Percentiles rank a stretch among this genome's conserved stretches.
phyloP scores from a whole-genome alignment of 2,888 invertebrate genomes.

The Neelides folsomi region DNA sequence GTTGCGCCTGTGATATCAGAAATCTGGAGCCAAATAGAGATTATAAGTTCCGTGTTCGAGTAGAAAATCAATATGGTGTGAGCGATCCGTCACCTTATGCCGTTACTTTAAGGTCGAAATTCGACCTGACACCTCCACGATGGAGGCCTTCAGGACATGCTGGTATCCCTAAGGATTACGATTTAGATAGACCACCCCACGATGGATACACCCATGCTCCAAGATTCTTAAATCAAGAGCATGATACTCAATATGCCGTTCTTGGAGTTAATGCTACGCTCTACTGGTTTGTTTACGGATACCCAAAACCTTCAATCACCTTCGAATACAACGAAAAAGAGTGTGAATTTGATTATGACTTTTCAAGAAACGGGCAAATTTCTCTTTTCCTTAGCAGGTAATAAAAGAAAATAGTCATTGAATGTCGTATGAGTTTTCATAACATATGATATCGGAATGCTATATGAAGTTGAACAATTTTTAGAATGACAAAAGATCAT shows the following conservation, averaged over 20 bases:
- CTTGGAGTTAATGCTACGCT: constrained; percentile 80
- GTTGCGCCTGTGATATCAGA: constrained; percentile 51
- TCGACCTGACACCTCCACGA: constrained; percentile 63
- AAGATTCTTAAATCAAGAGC: constrained; percentile 65
- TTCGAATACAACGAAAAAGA: constrained; percentile 71
- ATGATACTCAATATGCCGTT: constrained; percentile 78
- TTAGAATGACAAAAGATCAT: constrained; percentile 74
- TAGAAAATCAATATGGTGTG: constrained; percentile 91
- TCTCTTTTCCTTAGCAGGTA: constrained; percentile 76
- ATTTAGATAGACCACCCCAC: constrained; percentile 72
- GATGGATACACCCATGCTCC: constrained; percentile 73
- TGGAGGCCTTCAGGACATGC: constrained; percentile 22
- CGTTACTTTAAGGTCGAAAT: constrained; percentile 64
- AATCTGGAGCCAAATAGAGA: constrained; percentile 84
- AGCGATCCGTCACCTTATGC: constrained; percentile 92
- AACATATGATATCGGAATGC: too few species aligned
- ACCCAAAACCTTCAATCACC: constrained; percentile 85
- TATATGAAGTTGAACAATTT: not conserved
- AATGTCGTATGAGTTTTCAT: too few species aligned
- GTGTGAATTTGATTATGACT: constrained; percentile 42
- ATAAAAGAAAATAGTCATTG: constrained; percentile 34
- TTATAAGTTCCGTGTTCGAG: constrained; percentile 87
- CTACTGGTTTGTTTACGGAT: constrained; percentile 89
- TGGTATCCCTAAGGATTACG: constrained; percentile 67
- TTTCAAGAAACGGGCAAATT: constrained; percentile 79